Evolutionary conservation across 2,797 vertebrate genomes (phyloP), one percentile per base, ranked within the genome.

Genomic region (Sitta carolinensis): DNA sequence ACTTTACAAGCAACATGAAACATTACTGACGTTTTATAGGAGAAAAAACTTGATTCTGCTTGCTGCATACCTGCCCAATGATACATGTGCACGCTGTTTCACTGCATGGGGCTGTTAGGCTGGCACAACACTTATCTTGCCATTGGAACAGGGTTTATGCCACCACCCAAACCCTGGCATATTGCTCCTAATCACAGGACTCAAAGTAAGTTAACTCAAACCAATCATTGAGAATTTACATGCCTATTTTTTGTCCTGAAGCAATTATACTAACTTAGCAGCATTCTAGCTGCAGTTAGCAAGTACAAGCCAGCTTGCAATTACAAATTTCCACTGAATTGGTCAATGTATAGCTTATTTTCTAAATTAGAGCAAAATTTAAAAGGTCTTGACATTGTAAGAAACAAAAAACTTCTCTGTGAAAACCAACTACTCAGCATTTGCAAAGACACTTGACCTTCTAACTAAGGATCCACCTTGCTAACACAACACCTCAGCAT

Each of bases 1-100:
- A 77, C 55, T 62, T 92, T n/a, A 88, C 55, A 83, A 59, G 51
- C 73, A 91, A 59, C 26, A 92, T 12, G 32, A 93, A 92, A 94
- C 25, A 86, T 84, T 36, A 88, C 38, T 86, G 67, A 92, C 8
- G 40, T 27, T 75, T 42, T 45, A 38, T 23, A 63, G 64, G 34
- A 87, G 50, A n/a, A 76, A 67, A 69, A 21, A 21, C n/a, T 48
- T 85, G 32, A 23, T 80, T 77, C 26, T 72, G 19, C 30, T 43
- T 84, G 59, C 55, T 75, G 64, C 16, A 0, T 27, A 69, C 43
- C 18, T 83, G 54, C n/a, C 40, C 34, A 3, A 59, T 5, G 29
- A 81, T 86, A 86, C 23, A 54, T 9, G 3, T n/a, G 58, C 69
- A 92, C 36, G 47, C 51, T 50, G 58, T 61, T 68, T 76, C 48